Base-by-base conservation (phyloP, 2,888 invertebrate genomes). In the Rhingia rostrata region DNA sequence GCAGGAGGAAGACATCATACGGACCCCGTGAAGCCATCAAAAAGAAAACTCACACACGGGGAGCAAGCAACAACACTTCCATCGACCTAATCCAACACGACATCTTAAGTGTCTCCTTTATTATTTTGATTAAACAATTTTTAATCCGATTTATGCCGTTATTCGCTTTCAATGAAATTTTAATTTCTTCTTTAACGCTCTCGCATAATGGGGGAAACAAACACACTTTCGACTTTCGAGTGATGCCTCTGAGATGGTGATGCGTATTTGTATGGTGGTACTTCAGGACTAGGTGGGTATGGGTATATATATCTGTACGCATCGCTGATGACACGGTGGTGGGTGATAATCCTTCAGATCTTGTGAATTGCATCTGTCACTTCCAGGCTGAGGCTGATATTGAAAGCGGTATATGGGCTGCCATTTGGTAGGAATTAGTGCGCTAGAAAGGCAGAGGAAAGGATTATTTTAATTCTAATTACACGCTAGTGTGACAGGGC, bases 71-170 rank as follows among this genome's bases (percentile, higher is more conserved):
- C 53, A 61, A 22, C 60, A 33, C 43, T 37, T 33, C 32, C 81
- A 64, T 70, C 56, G 47, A 43, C 66, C 85, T 87, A 87, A 87
- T 87, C 86, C 86, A 73, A 86, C 80, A 81, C 87, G 87, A 86
- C 87, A 87, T 86, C 86, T 87, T 86, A 86, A 87, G 87, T 87
- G 87, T 87, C 82, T 86, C 64, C 84, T 86, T 87, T 86, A 86
- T 87, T 87, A 87, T 87, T 87, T 87, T 86, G 87, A 87, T 87
- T 87, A 87, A 87, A 84, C 80, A 84, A 86, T 86, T 86, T 86
- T 86, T 86, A 87, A 87, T 87, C 87, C 86, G 84, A 85, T 86
- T 87, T 87, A 75, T 86, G 54, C 22, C 60, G 74, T 84, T 84
- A 86, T 86, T 86, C 85, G 70, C 86, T 80, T 80, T 86, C 86